These are phyloP conservation scores for Drosophila mettleri DNA, from an alignment of 2,888 invertebrate species.

Conservation along the genomic window DNA sequence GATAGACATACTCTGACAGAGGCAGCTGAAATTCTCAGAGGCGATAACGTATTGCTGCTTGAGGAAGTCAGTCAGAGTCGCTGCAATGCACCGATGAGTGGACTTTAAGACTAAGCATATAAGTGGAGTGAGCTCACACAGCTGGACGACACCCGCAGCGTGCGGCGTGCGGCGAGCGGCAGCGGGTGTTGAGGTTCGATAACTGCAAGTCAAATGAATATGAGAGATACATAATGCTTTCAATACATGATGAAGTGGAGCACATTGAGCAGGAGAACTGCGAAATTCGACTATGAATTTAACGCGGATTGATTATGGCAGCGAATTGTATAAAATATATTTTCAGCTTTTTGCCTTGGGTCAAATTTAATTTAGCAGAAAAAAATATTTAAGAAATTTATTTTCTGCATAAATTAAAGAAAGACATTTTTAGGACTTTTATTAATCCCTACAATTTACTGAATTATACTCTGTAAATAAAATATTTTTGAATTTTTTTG, in stretches of 20 bases:
- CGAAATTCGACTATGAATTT: too few relatives aligned
- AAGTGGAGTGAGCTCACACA: constrained; percentile 31
- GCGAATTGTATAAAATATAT: too few relatives aligned
- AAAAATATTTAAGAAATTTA: too few relatives aligned
- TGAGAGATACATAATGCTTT: neutral
- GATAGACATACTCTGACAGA: constrained; percentile 45
- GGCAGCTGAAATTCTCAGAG: constrained; percentile 52
- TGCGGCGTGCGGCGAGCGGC: too few relatives aligned
- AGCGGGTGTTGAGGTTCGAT: constrained; percentile 24
- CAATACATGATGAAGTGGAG: neutral
- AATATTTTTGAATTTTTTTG: too few relatives aligned
- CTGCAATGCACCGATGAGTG: constrained; percentile 45
- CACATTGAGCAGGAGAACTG: neutral
- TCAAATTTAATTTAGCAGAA: too few relatives aligned
- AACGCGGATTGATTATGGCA: too few relatives aligned
- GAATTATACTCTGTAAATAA: too few relatives aligned
- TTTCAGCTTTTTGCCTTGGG: too few relatives aligned
- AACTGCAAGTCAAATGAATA: constrained; percentile 18
- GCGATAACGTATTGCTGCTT: constrained; percentile 66
- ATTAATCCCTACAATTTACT: too few relatives aligned
- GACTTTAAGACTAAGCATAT: constrained; percentile 43
- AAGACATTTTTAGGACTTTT: too few relatives aligned
- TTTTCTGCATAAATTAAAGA: too few relatives aligned
- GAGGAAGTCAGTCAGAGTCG: constrained; percentile 51
- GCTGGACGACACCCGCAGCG: neutral